Base-by-base conservation (phyloP, 2,797 vertebrate species). In the Molossus molossus region DNA sequence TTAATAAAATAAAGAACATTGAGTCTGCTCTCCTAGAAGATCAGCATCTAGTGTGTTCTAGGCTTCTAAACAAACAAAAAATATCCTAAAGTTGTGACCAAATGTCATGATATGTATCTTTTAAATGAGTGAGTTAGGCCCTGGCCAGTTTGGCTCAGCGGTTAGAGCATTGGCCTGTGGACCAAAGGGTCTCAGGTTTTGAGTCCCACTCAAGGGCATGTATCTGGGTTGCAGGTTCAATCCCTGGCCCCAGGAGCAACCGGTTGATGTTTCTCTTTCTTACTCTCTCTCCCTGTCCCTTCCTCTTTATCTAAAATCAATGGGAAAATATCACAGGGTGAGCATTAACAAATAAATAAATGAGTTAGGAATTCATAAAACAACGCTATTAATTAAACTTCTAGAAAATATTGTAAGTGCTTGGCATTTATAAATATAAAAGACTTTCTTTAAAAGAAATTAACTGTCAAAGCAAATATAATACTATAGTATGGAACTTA, bases 311-410 rank as follows among this genome's bases (percentile, higher is more conserved):
- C 40, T 45, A 45, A 45, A 45, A 45, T 45, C 40, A 45, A 45
- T 45, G 40, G 6, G 6, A 45, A 45, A 45, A 45, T 45, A 45
- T 45, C 40, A 5, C 6, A 45, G 40, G 40, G 40, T 45, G 40
- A 45, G 40, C 40, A 45, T 45, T 45, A 45, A 45, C 40, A 45
- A 45, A 45, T 45, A 45, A 45, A 45, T 45, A 45, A 45, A 73
- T 91, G 53, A 77, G 64, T 73, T 70, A 82, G 64, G 57, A 91
- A 50, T 83, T 77, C 84, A 91, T 69, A 91, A 57, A 72, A 89
- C 12, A 87, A 85, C 77, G 4, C n/a, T 81, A 60, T 72, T 93
- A 40, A 89, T 55, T 20, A 64, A 50, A 12, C 13, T 27, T 86
- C 33, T 85, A 69, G 12, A 67, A 95, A 90, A 90, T 75, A 80